Conservation (phyloP, 2,797 vertebrate genomes). For the Danionella dracula region DNA sequence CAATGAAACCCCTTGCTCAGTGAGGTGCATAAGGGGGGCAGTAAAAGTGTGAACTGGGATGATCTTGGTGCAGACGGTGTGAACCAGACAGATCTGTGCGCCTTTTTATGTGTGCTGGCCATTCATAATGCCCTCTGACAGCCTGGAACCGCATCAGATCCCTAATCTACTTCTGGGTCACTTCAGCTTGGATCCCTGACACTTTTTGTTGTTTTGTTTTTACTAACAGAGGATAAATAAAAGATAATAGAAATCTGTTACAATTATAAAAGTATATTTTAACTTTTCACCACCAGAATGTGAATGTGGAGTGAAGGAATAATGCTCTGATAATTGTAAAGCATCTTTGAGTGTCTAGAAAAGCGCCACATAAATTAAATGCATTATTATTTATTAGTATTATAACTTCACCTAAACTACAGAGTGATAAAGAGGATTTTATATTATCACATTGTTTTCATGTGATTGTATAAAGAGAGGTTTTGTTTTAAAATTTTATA, state of each 20-base stretch:
- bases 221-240: background rate
- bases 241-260: background rate
- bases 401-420: too few relatives aligned
- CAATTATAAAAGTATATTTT: too few relatives aligned
- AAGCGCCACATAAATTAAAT: too few relatives aligned
- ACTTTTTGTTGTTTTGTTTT: background rate
- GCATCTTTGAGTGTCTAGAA: too few relatives aligned
- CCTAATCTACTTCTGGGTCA: slow-evolving; percentile 55
- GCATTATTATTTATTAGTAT: too few relatives aligned
- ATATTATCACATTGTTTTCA: too few relatives aligned
- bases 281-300: too few relatives aligned
- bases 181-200: slow-evolving; percentile 39
- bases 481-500: too few relatives aligned
- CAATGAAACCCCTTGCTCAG: background rate
- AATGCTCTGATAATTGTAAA: too few relatives aligned
- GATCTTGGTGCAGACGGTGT: slow-evolving; percentile 8
- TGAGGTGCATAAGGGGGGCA: background rate
- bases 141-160: slow-evolving; percentile 49
- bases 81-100: slow-evolving; percentile 18
- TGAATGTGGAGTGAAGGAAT: too few relatives aligned
- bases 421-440: too few relatives aligned
- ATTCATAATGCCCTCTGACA: slow-evolving; percentile 54
- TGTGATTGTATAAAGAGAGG: too few relatives aligned
- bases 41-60: background rate
- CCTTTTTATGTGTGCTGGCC: slow-evolving; percentile 26